Conservation (phyloP, 2,888 invertebrate genomes). For the Polyploca ridens region DNA sequence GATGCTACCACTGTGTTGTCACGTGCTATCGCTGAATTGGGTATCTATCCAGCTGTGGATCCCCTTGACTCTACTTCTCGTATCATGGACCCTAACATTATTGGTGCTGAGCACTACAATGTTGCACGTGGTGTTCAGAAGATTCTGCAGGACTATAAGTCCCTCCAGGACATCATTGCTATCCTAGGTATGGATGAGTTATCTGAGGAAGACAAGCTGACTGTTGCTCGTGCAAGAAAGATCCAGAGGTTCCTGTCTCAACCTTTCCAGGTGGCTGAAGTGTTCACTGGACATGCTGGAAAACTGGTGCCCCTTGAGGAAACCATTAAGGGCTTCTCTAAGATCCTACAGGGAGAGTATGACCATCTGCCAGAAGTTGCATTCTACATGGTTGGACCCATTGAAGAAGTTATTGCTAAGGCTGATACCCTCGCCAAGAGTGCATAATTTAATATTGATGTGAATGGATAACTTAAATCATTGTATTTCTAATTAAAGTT, state of each 20-base stretch:
- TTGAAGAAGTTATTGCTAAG: slow-evolving; percentile 94
- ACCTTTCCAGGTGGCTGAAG: slow-evolving; percentile 95
- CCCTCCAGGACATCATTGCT: slow-evolving; percentile 94
- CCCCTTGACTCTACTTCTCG: slow-evolving; percentile 97
- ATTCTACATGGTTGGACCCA: slow-evolving; percentile 97
- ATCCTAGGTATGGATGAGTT: slow-evolving; percentile 89
- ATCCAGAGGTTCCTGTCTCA: slow-evolving; percentile 96
- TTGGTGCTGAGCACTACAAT: slow-evolving; percentile 95
- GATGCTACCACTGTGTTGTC: slow-evolving; percentile 98
- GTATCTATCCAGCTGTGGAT: slow-evolving; percentile 97
- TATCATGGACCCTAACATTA: slow-evolving; percentile 97
- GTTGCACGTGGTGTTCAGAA: slow-evolving; percentile 96
- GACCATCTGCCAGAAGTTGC: slow-evolving; percentile 96
- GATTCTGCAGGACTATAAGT: slow-evolving; percentile 93
- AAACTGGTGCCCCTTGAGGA: slow-evolving; percentile 93
- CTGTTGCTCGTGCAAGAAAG: slow-evolving; percentile 94
- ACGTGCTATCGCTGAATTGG: slow-evolving; percentile 96
- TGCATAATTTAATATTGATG: slow-evolving; percentile 69
- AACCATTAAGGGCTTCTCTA: slow-evolving; percentile 93
- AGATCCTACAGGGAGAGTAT: slow-evolving; percentile 91
- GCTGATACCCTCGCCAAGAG: slow-evolving; percentile 91
- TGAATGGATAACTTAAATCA: slow-evolving; percentile 51
- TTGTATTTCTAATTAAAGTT: slow-evolving; percentile 62
- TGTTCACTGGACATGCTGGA: slow-evolving; percentile 95
- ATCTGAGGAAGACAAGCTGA: slow-evolving; percentile 91